These are phyloP conservation scores for Alauda arvensis DNA, from an alignment of 2,797 vertebrate species.

Conservation along the genomic window DNA sequence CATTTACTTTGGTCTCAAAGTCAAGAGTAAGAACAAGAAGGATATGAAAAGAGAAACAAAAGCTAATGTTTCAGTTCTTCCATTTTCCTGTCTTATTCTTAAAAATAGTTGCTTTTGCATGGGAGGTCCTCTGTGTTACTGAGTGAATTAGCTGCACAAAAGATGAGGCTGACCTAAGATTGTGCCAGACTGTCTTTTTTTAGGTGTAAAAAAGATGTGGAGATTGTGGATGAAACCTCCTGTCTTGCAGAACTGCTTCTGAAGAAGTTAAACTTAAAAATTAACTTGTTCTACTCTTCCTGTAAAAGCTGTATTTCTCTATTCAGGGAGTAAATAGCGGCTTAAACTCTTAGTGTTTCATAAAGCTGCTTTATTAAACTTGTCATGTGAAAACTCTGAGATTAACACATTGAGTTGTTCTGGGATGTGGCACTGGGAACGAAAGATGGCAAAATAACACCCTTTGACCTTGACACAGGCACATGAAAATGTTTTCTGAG, in stretches of 20 bases:
- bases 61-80: not conserved
- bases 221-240: not conserved
- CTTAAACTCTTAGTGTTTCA: not conserved
- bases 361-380: constrained; percentile 8
- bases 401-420: not conserved
- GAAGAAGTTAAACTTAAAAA: not conserved
- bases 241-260: not conserved
- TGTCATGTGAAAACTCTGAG: not conserved
- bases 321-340: not conserved
- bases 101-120: not conserved
- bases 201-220: not conserved
- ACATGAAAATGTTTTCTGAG: not conserved
- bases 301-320: not conserved
- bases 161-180: not conserved
- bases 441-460: not conserved
- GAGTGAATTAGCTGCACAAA: not conserved
- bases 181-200: not conserved
- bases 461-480: not conserved
- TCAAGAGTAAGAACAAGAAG: not conserved
- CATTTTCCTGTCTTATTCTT: not conserved
- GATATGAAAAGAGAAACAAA: not conserved
- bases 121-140: not conserved
- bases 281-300: not conserved
- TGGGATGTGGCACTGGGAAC: not conserved
- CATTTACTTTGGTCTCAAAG: not conserved